Percentiles rank a stretch among this genome's conserved stretches.
Conservation (phyloP, 2,888 invertebrate species). For the Diloba caeruleocephala region DNA sequence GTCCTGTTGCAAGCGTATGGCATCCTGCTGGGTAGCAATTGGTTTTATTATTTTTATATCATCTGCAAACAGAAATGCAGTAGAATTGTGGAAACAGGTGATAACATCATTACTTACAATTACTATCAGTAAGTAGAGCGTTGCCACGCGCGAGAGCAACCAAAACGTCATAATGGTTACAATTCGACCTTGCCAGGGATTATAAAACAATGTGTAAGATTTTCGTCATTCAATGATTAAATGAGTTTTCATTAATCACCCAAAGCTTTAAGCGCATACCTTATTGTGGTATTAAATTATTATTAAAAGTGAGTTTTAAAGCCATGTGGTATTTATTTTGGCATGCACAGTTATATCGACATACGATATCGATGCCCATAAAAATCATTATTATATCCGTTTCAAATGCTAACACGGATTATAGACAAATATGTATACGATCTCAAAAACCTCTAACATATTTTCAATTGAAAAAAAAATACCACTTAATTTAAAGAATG, state of each 20-base stretch:
- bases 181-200: conserved; percentile 63
- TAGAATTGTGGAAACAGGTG: no score
- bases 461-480: no score
- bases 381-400: no score
- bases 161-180: conserved; percentile 64
- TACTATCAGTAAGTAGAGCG: conserved; percentile 70
- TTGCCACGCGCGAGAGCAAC: conserved; percentile 61
- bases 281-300: conserved; percentile 16
- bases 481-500: no score
- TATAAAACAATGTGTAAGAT: conserved; percentile 59
- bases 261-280: conserved; percentile 6
- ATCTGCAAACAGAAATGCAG: no score
- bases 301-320: background rate
- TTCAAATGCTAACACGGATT: no score
- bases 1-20: no score
- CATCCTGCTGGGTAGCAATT: no score
- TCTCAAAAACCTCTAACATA: no score
- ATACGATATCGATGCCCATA: background rate
- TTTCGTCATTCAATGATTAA: conserved; percentile 48
- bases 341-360: background rate
- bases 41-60: no score
- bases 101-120: no score
- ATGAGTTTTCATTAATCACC: conserved; percentile 21
- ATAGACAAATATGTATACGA: no score
- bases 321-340: background rate